phyloP scores from a whole-genome alignment of 2,888 invertebrate species.

The Apamea crenata region DNA sequence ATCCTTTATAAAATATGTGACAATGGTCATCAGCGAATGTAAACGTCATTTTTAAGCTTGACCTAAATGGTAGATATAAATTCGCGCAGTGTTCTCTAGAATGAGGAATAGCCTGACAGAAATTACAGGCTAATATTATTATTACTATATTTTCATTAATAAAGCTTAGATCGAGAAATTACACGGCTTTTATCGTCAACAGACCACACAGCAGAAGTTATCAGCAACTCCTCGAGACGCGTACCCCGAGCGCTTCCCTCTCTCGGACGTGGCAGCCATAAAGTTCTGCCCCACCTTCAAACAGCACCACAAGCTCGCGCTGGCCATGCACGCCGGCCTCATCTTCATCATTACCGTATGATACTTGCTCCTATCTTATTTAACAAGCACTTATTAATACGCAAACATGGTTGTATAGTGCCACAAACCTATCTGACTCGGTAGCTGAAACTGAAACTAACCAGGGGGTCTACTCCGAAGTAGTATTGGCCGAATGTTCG shows the following conservation, averaged over 20 bases:
- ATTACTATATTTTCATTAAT: not conserved
- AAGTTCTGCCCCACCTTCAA: conserved; percentile 78
- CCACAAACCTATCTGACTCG: not conserved
- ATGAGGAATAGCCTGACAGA: not conserved
- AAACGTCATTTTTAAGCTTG: not conserved
- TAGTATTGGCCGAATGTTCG: no score
- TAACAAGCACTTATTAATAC: conserved; percentile 17
- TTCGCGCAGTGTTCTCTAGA: not conserved
- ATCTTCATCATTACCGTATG: conserved; percentile 77
- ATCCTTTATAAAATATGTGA: not conserved
- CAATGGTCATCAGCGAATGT: not conserved
- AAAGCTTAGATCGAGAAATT: not conserved
- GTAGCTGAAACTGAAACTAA: not conserved
- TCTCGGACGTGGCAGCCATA: conserved; percentile 79
- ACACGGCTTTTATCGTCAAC: conserved; percentile 26
- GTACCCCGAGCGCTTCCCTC: conserved; percentile 82
- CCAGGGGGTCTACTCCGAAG: no score
- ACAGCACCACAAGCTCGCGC: conserved; percentile 77
- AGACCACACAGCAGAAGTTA: conserved; percentile 66
- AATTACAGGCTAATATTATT: conserved; percentile 6
- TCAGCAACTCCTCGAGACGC: conserved; percentile 63
- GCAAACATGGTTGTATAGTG: conserved; percentile 1
- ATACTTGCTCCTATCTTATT: conserved; percentile 44
- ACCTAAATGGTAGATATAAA: not conserved
- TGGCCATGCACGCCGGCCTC: conserved; percentile 83